Base-by-base conservation (phyloP, 2,888 invertebrate species). In the Lycia hirtaria region DNA sequence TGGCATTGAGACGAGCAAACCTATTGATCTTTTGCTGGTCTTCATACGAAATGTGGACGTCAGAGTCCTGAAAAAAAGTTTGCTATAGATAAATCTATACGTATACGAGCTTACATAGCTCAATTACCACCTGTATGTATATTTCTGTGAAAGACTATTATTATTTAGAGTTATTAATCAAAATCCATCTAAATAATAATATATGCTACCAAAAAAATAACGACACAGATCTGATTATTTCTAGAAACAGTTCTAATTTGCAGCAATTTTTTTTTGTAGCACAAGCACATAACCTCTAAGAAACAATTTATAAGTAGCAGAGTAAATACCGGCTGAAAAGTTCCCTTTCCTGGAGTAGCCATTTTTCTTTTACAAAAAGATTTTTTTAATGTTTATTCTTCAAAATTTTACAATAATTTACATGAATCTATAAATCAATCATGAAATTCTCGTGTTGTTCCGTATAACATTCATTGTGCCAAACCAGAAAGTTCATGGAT, bases 1-100 rank as follows among this genome's bases (percentile, higher is more conserved):
- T 96, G 0, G 98, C 98, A 92, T 99, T 98, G 64, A 97, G 94
- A 60, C 97, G 94, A 0, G 99, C 99, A 88, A 99, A 99, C 82
- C 95, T 96, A 86, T 99, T 99, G 64, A 99, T 99, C 91, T 97
- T 98, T 79, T 97, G 97, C 87, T 99, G 99, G 91, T 99, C 99
- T 84, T 98, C 98, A 78, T 94, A 97, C 0, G 98, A 97, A 71
- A 99, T 98, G 83, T 98, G 97, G 58, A 98, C 97, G 92, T 98
- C 98, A 44, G 95, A 95, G 77, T 98, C 97, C 95, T 96, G 73
- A 63, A 77, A 81, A 10, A 41, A 6, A 15, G n/a, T 5, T 40
- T 22, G 14, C 15, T 12, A 19, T 15, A 6, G 4, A 37, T 32
- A 1, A 2, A 33, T 19, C 3, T 37, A 17, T 6, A 9, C 10